These are phyloP conservation scores for Eupleurogrammus muticus DNA, from an alignment of 2,797 vertebrate species.

Conservation along the genomic window DNA sequence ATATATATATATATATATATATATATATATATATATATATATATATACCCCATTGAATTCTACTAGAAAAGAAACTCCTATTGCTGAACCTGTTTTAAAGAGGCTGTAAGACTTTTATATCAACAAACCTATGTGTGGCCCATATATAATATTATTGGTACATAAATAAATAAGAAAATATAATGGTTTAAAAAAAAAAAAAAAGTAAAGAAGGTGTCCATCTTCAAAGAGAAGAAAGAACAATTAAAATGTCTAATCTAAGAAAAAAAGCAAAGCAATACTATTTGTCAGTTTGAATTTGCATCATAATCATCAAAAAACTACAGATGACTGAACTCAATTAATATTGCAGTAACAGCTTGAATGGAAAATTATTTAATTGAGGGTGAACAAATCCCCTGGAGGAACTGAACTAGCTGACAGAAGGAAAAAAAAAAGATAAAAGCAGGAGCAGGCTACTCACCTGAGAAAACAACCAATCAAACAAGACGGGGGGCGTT, in stretches of 20 bases:
- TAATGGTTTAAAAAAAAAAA: too few relatives aligned
- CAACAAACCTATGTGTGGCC: not conserved
- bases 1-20: not conserved
- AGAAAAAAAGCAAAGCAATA: not conserved
- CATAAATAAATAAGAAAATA: not conserved
- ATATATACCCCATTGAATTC: too few relatives aligned
- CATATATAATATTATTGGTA: not conserved
- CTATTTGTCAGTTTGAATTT: constrained; percentile 18
- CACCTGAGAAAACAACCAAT: constrained; percentile 79
- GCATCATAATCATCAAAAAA: constrained; percentile 7
- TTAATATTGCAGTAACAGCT: constrained; percentile 36
- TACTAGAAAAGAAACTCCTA: too few relatives aligned
- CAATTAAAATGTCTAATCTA: not conserved
- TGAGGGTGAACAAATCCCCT: constrained; percentile 63
- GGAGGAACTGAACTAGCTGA: constrained; percentile 70
- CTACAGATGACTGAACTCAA: constrained; percentile 16
- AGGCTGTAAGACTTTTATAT: not conserved
- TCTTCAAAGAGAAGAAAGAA: not conserved
- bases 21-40: not conserved
- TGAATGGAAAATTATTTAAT: constrained; percentile 72
- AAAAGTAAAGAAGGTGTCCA: too few relatives aligned
- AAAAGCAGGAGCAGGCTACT: constrained; percentile 47
- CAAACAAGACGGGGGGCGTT: constrained; percentile 76
- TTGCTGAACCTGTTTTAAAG: not conserved
- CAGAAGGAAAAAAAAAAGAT: constrained; percentile 54